Base-by-base conservation (phyloP, 2,888 invertebrate genomes). In the Teleiodes luculella region DNA sequence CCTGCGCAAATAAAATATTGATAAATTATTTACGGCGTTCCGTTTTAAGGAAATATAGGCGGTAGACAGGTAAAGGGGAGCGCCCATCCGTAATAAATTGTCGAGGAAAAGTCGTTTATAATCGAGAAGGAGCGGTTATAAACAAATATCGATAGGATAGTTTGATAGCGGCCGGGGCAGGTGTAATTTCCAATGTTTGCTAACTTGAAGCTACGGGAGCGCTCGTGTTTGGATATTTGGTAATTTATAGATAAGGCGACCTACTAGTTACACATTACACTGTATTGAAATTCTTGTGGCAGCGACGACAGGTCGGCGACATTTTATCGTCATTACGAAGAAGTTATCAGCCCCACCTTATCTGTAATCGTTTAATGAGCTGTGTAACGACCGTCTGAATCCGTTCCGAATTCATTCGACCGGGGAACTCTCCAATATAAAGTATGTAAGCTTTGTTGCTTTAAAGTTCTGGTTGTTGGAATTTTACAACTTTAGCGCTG, bases 111-210 rank as follows among this genome's bases (percentile, higher is more conserved):
- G 48, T 35, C 35, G 35, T 48, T 48, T 48, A 48, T 35, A 35
- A 35, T 48, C 33, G 35, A 48, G n/a, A 35, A 20, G 35, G 48
- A 20, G 48, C 48, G 48, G 48, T 18, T 4, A 49, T 41, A 20
- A 6, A 28, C 49, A 54, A 54, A 54, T 49, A 54, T 30, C 31
- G 46, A 46, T 53, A 46, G 43, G 43, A 24, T 14, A 28, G 46
- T 46, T 14, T 30, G 46, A 31, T 46, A 31, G 31, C 7, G 31
- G 24, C 30, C 13, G 14, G 30, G 45, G 14, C 13, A 46, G 16
- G 14, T 46, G 13, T 46, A 46, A 46, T 46, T 46, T 46, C 46
- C 31, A 16, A 31, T 46, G 46, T 46, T 46, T 46, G 46, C 46
- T 16, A 43, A 28, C 43, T 18, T 20, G 43, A 4, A 28, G 24